Percentiles rank a stretch among this genome's conserved stretches.
These are phyloP conservation scores for Pteria penguin DNA, from an alignment of 2,888 invertebrate species.

Conservation along the genomic window DNA sequence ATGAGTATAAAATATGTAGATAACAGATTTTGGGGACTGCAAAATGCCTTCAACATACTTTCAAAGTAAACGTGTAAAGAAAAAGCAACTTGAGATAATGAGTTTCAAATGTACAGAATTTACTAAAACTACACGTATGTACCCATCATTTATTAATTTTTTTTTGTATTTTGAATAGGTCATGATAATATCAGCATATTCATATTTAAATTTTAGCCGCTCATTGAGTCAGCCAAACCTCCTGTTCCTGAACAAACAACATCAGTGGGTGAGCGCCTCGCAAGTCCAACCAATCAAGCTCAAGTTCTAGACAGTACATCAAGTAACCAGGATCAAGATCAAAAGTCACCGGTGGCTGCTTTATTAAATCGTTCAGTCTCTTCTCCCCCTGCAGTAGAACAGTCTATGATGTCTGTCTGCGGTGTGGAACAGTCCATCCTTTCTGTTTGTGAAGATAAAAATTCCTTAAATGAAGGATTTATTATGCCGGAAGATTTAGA, in stretches of 20 bases:
- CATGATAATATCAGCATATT: too few relatives aligned
- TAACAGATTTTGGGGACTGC: too few relatives aligned
- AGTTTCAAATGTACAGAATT: too few relatives aligned
- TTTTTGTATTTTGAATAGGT: too few relatives aligned
- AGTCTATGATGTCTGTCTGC: slow-evolving; percentile 29
- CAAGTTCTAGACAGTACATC: slow-evolving; percentile 16
- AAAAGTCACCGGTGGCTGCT: slow-evolving; percentile 51
- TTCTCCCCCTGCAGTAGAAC: slow-evolving; percentile 24
- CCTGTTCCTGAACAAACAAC: slow-evolving; percentile 5
- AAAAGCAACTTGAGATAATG: too few relatives aligned
- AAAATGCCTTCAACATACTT: too few relatives aligned
- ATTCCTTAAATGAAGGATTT: slow-evolving; percentile 66
- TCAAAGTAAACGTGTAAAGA: too few relatives aligned
- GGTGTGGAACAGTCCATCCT: slow-evolving; percentile 54
- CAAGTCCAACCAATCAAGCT: slow-evolving; percentile 48
- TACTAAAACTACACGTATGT: too few relatives aligned
- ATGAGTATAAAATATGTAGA: too few relatives aligned
- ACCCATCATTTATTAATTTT: too few relatives aligned
- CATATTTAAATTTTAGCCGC: slow-evolving; percentile 3
- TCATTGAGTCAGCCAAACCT: slow-evolving; percentile 28
- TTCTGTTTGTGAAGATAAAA: slow-evolving; percentile 52
- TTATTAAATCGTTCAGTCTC: slow-evolving; percentile 49
- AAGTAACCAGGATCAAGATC: slow-evolving; percentile 22
- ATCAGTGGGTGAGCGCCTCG: slow-evolving; percentile 63
- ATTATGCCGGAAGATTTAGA: slow-evolving; percentile 53